Conservation (phyloP, 1,140 invertebrate genomes). For the Eriosoma lanigerum region DNA sequence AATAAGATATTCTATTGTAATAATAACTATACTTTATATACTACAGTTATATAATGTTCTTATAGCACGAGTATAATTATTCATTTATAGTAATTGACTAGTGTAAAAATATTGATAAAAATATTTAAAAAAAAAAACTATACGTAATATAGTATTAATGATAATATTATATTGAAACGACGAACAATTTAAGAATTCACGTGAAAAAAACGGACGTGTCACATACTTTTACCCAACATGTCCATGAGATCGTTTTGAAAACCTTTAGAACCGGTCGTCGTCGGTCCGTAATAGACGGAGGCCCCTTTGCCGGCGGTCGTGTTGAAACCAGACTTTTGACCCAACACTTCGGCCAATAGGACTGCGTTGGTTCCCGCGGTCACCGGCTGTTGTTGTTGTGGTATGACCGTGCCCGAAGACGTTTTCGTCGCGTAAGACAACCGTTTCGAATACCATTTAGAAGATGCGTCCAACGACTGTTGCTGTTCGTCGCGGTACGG, state of each 20-base stretch:
- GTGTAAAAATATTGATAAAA: too few relatives aligned
- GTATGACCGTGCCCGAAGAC: background rate
- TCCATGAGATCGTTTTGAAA: conserved; percentile 74
- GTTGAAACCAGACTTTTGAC: conserved; percentile 65
- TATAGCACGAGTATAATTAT: too few relatives aligned
- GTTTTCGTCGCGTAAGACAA: conserved; percentile 18
- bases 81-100: too few relatives aligned
- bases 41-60: too few relatives aligned
- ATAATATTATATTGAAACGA: too few relatives aligned
- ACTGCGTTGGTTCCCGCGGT: background rate
- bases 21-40: too few relatives aligned
- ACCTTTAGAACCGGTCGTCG: conserved; percentile 58
- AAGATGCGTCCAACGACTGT: background rate
- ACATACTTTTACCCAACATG: conserved; percentile 79
- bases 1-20: too few relatives aligned
- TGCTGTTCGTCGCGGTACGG: background rate
- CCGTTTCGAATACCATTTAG: conserved; percentile 31
- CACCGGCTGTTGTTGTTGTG: background rate
- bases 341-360: conserved; percentile 68
- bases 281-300: background rate
- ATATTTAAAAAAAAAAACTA: too few relatives aligned
- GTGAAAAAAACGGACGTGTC: background rate
- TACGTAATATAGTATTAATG: too few relatives aligned
- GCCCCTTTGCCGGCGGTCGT: conserved; percentile 54
- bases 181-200: too few relatives aligned